Evolutionary conservation across 1,140 invertebrate genomes (phyloP).

Genomic region (Atta colombica): DNA sequence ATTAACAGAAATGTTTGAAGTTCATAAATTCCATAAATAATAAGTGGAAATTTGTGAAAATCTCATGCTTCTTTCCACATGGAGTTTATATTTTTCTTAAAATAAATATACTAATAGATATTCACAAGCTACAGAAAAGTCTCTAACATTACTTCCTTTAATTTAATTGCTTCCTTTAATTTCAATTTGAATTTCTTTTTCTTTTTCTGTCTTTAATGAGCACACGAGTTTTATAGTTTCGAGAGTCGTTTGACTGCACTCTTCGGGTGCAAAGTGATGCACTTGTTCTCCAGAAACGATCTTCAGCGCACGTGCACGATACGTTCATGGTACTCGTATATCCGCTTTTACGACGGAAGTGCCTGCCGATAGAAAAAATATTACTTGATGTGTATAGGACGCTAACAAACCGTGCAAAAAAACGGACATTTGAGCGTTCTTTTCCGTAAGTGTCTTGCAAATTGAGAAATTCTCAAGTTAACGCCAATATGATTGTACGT

Average conservation of each 20-base stretch:
- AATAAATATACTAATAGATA: not conserved
- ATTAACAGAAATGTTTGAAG: not conserved
- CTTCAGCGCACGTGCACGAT: slow-evolving; percentile 7
- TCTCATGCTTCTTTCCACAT: not conserved
- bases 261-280: not conserved
- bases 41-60: not conserved
- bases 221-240: not conserved
- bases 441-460: slow-evolving; percentile 46
- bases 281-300: slow-evolving; percentile 7
- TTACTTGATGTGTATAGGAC: slow-evolving; percentile 44
- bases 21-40: slow-evolving; percentile 1
- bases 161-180: not conserved
- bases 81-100: not conserved
- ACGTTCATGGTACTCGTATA: slow-evolving; percentile 66
- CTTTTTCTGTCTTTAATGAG: not conserved
- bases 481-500: slow-evolving; percentile 45
- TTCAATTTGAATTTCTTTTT: not conserved
- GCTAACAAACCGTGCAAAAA: slow-evolving; percentile 19
- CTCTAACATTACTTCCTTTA: not conserved
- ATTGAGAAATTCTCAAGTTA: slow-evolving; percentile 55
- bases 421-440: slow-evolving; percentile 64
- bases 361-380: slow-evolving; percentile 74
- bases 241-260: not conserved
- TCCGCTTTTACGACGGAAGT: slow-evolving; percentile 74
- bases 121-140: not conserved